Base-by-base conservation (phyloP, 2,888 invertebrate species). In the Andrena trimmerana region DNA sequence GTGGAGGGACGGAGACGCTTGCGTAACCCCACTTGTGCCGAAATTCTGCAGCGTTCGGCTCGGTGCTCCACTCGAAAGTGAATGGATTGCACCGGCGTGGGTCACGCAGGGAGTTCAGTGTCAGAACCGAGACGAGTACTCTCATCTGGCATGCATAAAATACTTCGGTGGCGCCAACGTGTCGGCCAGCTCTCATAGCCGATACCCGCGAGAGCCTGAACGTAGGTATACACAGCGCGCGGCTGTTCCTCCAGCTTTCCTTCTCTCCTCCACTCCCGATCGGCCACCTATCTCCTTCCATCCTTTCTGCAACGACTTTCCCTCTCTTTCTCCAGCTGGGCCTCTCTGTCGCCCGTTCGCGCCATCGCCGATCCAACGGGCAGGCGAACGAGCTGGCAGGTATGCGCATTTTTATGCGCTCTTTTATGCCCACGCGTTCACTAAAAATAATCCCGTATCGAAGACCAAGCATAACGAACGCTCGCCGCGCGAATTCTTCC, bases 391-490 rank as follows among this genome's bases (percentile, higher is more conserved):
- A 73, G 89, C 88, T 68, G 88, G 78, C 88, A 89, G 88, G 91
- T 91, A 91, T 90, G 91, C 82, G 86, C 88, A 91, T 91, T 89
- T 91, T 91, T 90, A 89, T 90, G 91, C 91, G 86, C 90, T 91
- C 89, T 90, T 90, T 91, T 89, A 89, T 91, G 85, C 91, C 90
- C 89, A 90, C 90, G 90, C 90, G 85, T 67, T 77, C 84, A 89
- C 91, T 91, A 90, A 91, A 91, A 91, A 92, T 91, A 92, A 90
- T 90, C 90, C 83, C 65, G 83, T 79, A 88, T 89, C 86, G 83
- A 85, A 86, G 86, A 80, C 80, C 78, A 66, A 74, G 85, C 67
- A 87, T 87, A 88, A 88, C 80, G 87, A 88, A 87, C 81, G 83
- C 72, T 33, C 62, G 52, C 68, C 60, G 73, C 69, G 31, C 71